phyloP scores from a whole-genome alignment of 2,113 vertebrate genomes.

The Hydrolagus affinis region DNA sequence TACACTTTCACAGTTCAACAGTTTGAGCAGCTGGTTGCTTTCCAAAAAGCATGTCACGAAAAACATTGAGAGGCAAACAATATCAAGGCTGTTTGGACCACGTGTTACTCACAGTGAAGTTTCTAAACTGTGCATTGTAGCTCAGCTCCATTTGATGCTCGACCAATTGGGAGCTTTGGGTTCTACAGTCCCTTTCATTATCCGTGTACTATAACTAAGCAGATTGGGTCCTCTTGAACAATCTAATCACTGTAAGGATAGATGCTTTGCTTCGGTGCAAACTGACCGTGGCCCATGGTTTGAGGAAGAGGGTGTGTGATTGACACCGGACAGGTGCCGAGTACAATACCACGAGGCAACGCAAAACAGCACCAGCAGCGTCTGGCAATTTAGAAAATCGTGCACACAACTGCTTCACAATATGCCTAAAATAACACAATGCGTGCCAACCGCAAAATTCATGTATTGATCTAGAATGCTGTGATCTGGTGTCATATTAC shows the following conservation, averaged over 20 bases:
- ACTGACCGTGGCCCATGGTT: not conserved
- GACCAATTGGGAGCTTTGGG: not conserved
- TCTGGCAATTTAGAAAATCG: not conserved
- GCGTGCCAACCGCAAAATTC: not conserved
- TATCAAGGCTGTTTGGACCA: not conserved
- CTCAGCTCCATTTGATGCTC: not conserved
- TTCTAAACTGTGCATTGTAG: not conserved
- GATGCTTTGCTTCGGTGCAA: not conserved
- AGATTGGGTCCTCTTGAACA: not conserved
- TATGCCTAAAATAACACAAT: not conserved
- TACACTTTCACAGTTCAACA: not conserved
- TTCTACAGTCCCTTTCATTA: not conserved
- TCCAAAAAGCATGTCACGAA: not conserved
- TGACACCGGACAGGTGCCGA: not conserved
- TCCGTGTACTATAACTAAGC: not conserved
- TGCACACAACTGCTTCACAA: not conserved
- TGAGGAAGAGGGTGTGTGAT: not conserved
- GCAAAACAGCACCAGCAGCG: not conserved
- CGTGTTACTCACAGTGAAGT: not conserved
- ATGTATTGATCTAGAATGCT: not conserved
- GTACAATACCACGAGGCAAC: not conserved
- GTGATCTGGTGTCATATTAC: not conserved
- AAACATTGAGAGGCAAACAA: not conserved
- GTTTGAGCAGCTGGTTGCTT: not conserved
- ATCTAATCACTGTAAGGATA: not conserved